phyloP scores from a whole-genome alignment of 2,888 invertebrate genomes.

The Drosophila nigritarsus region DNA sequence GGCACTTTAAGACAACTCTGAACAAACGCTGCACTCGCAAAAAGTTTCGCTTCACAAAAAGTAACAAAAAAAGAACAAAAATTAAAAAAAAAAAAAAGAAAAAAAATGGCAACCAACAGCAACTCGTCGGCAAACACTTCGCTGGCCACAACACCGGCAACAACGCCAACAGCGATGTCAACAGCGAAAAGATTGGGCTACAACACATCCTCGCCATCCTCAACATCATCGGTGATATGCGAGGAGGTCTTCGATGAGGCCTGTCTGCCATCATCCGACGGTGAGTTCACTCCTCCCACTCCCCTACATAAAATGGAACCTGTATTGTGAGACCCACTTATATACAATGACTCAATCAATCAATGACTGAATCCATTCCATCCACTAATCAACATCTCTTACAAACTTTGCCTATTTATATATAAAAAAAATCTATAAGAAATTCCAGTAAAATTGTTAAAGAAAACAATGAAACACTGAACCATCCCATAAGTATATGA shows the following conservation, averaged over 20 bases:
- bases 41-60: background rate
- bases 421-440: background rate
- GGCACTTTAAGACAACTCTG: slow-evolving; percentile 24
- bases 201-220: slow-evolving; percentile 67
- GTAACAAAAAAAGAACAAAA: background rate
- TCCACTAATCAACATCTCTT: background rate
- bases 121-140: slow-evolving; percentile 60
- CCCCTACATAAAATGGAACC: background rate
- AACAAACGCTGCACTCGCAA: slow-evolving; percentile 5
- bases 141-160: slow-evolving; percentile 62
- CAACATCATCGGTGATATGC: slow-evolving; percentile 87
- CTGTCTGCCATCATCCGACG: slow-evolving; percentile 92
- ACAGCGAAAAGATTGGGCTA: slow-evolving; percentile 69
- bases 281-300: slow-evolving; percentile 85
- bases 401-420: background rate
- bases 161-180: slow-evolving; percentile 56
- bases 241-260: slow-evolving; percentile 94
- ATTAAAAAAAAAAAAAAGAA: rapidly evolving
- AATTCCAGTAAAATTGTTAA: background rate
- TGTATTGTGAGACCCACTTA: background rate
- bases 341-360: background rate
- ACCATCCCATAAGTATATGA: background rate
- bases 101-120: slow-evolving; percentile 47
- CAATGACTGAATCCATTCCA: background rate
- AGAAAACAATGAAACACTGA: background rate